These are phyloP conservation scores for Heloderma charlesbogerti DNA, from an alignment of 2,113 vertebrate genomes.

Conservation along the genomic window DNA sequence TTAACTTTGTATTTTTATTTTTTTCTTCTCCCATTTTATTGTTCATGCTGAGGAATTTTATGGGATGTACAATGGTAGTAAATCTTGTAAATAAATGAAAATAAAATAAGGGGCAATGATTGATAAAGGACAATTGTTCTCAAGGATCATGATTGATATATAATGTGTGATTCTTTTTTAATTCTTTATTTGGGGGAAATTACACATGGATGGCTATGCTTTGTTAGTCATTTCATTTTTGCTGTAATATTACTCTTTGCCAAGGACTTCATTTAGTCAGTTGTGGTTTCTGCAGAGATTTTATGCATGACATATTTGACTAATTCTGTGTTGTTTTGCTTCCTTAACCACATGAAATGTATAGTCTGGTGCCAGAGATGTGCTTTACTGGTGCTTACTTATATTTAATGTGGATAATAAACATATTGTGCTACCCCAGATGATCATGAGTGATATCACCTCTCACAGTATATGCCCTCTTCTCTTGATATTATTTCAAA, in stretches of 20 bases:
- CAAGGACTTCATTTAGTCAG: constrained; percentile 23
- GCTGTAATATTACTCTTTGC: background rate
- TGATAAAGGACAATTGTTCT: no score
- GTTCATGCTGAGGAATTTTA: no score
- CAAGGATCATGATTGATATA: no score
- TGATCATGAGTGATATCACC: background rate
- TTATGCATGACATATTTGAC: background rate
- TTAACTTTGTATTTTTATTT: no score
- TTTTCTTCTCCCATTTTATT: no score
- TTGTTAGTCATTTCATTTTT: background rate
- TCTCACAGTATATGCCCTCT: background rate
- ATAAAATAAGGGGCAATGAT: no score
- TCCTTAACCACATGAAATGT: constrained; percentile 19
- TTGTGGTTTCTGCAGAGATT: background rate
- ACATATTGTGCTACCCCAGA: background rate
- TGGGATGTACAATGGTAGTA: no score
- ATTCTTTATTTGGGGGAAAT: no score
- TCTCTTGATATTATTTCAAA: constrained; percentile 14
- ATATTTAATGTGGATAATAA: background rate
- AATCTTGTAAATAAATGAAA: no score
- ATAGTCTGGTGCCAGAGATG: background rate
- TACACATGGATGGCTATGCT: background rate
- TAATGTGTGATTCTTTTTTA: no score
- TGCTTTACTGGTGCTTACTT: constrained; percentile 4
- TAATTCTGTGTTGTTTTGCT: constrained; percentile 13